Percentiles rank a stretch among this genome's conserved stretches.
phyloP scores from a whole-genome alignment of 2,113 vertebrate genomes.

The Triplophysa siluroides region DNA sequence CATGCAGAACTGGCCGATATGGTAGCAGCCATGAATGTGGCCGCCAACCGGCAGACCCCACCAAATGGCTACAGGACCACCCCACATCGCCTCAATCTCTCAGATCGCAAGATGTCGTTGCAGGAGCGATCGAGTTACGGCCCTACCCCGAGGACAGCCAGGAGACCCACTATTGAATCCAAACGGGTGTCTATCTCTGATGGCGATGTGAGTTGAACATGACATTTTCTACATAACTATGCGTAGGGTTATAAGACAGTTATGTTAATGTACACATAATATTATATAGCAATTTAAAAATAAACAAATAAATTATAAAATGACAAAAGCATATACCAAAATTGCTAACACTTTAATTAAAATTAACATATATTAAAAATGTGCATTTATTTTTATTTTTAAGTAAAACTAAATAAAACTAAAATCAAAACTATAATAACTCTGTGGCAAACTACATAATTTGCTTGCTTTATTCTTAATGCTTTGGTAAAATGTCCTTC shows the following conservation, averaged over 20 bases:
- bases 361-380: too few species aligned
- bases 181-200: constrained; percentile 89
- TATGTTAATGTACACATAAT: too few species aligned
- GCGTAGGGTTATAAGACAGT: too few species aligned
- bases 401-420: too few species aligned
- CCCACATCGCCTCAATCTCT: constrained; percentile 68
- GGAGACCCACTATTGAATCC: constrained; percentile 91
- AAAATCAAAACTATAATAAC: too few species aligned
- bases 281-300: too few species aligned
- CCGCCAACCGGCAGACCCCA: constrained; percentile 58
- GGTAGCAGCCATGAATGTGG: constrained; percentile 81
- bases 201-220: constrained; percentile 76
- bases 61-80: constrained; percentile 58
- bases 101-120: constrained; percentile 88
- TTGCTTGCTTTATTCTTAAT: not conserved
- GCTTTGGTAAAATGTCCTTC: not conserved
- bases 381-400: too few species aligned
- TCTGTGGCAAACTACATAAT: too few species aligned
- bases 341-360: too few species aligned
- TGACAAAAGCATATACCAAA: too few species aligned
- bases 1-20: constrained; percentile 80
- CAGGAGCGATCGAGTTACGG: constrained; percentile 82
- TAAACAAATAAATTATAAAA: too few species aligned
- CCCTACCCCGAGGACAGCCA: constrained; percentile 63
- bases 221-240: not conserved